phyloP scores from a whole-genome alignment of 2,113 vertebrate genomes.

The Calidris pygmaea region DNA sequence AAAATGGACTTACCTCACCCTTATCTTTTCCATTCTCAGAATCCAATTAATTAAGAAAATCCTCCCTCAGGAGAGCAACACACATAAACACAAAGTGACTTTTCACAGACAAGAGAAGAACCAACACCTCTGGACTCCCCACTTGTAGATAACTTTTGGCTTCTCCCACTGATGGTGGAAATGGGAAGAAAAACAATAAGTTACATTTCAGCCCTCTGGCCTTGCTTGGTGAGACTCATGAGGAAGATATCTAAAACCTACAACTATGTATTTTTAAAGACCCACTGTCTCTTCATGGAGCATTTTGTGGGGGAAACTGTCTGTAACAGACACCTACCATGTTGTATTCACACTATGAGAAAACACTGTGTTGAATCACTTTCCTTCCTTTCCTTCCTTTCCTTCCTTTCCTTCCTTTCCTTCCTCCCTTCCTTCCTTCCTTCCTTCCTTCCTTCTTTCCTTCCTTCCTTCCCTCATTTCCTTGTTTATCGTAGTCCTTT shows the following conservation, averaged over 20 bases:
- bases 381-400: background rate
- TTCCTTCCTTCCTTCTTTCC: background rate
- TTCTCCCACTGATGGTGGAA: background rate
- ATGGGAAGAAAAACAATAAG: background rate
- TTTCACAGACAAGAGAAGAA: background rate
- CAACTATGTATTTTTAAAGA: background rate
- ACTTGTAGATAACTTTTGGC: background rate
- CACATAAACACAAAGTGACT: background rate
- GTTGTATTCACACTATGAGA: background rate
- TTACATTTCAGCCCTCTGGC: background rate
- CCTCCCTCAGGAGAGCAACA: background rate
- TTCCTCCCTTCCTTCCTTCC: background rate
- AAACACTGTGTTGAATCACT: background rate
- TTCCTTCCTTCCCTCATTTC: background rate
- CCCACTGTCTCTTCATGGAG: background rate
- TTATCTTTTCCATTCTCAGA: background rate
- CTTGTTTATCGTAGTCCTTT: background rate
- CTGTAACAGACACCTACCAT: background rate
- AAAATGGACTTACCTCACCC: background rate
- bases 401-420: too few relatives aligned
- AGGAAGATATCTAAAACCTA: background rate
- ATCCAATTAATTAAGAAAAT: background rate
- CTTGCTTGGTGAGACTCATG: background rate
- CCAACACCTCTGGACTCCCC: background rate
- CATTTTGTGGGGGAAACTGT: background rate